A percentile compares a stretch with the other conserved stretches of the same genome.
Conservation (phyloP, 2,797 vertebrate species). For the Otolemur crassicaudatus region DNA sequence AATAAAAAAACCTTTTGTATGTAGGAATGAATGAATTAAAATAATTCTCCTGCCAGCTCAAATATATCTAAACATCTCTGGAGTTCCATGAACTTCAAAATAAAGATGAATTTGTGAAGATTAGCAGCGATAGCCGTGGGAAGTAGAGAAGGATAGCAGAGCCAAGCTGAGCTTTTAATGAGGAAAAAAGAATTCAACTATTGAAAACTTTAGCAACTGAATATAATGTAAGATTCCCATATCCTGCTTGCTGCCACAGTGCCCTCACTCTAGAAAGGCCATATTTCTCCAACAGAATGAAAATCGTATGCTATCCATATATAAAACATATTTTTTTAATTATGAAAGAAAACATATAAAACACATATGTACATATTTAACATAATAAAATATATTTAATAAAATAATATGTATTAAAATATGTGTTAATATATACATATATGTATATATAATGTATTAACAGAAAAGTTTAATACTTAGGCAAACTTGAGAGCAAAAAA, state of each 20-base stretch:
- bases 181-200: slow-evolving; percentile 69
- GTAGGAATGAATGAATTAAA: slow-evolving; percentile 78
- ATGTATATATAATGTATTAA: not conserved
- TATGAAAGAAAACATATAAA: slow-evolving; percentile 33
- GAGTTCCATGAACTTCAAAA: slow-evolving; percentile 73
- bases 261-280: slow-evolving; percentile 5
- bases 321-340: not conserved
- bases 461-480: not conserved
- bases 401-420: slow-evolving; percentile 28
- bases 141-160: slow-evolving; percentile 68
- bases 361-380: not conserved
- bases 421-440: not conserved
- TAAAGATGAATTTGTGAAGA: slow-evolving; percentile 80
- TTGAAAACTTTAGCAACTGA: slow-evolving; percentile 55
- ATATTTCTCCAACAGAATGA: slow-evolving; percentile 39
- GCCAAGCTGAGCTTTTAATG: slow-evolving; percentile 49
- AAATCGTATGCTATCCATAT: slow-evolving; percentile 2
- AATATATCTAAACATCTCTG: slow-evolving; percentile 73
- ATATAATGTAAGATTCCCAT: slow-evolving; percentile 40
- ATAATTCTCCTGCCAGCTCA: slow-evolving; percentile 76
- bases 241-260: not conserved
- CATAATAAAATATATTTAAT: slow-evolving; percentile 21
- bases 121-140: slow-evolving; percentile 68
- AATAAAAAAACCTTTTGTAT: slow-evolving; percentile 81
- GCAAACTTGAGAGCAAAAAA: slow-evolving; percentile 40